Evolutionary conservation across 2,797 vertebrate genomes (phyloP), one percentile per base, ranked within the genome.

Genomic region (Gambusia yucatana): DNA sequence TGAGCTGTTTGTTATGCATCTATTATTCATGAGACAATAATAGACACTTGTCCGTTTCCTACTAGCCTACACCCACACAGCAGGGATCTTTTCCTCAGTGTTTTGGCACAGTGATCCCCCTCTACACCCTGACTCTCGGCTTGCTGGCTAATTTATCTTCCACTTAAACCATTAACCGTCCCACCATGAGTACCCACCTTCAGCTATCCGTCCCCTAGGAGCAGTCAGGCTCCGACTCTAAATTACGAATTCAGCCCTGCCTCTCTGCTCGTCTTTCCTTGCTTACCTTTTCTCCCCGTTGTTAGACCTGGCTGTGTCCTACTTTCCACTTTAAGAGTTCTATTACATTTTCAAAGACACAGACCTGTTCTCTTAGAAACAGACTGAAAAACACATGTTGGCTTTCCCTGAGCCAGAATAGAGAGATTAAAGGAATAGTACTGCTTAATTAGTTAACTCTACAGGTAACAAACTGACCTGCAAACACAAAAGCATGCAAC

Each of bases 11-110:
- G 90, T 87, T 83, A 77, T 81, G n/a, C 82, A 87, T 93, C 85
- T 85, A 92, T 94, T 92, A 94, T 93, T 93, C 85, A 93, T 91
- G 83, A 91, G 77, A 83, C 81, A 91, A 87, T 89, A 86, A 81
- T 70, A 88, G 87, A 91, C 86, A 87, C 86, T 82, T 92, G 92
- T 89, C 88, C 80, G 70, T 89, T 85, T 88, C 80, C 75, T 83
- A 74, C 82, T 84, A 67, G 11, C 77, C 78, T 87, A 81, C 84
- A 83, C 80, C 84, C 86, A 87, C 87, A 75, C 89, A 85, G 82
- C 83, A 89, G 81, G 89, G 39, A 79, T 81, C 77, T 78, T 75
- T 84, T 63, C 86, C 77, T 41, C 47, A 63, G 14, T 1, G 16
- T 87, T 87, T 87, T 91, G 86, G 84, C 84, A 85, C 80, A 69